These are phyloP conservation scores for Xiphophorus maculatus DNA, from an alignment of 2,113 vertebrate genomes.

Conservation along the genomic window DNA sequence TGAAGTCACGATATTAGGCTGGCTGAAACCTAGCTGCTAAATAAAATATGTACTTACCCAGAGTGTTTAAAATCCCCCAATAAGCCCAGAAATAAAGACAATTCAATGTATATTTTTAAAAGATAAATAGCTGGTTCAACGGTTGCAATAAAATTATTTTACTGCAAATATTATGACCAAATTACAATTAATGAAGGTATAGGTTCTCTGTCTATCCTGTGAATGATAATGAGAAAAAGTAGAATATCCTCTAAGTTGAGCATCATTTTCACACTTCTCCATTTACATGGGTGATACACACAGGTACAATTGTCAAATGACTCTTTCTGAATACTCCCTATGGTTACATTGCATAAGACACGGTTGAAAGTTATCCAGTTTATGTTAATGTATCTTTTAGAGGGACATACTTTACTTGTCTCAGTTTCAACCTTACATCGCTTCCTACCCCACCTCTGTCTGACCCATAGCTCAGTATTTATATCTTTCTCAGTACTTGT, in stretches of 20 bases:
- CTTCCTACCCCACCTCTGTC: constrained; percentile 3
- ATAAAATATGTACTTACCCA: too few relatives aligned
- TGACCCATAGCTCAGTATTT: constrained; percentile 3
- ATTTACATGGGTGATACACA: neutral
- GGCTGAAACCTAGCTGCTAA: too few relatives aligned
- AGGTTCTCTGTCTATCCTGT: too few relatives aligned
- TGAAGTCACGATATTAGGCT: too few relatives aligned
- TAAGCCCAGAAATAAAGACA: too few relatives aligned
- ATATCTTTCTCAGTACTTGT: constrained; percentile 7
- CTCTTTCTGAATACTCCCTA: neutral
- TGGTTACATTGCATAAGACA: neutral
- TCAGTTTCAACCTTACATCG: constrained; percentile 21
- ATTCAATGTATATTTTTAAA: too few relatives aligned
- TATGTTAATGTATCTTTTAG: neutral
- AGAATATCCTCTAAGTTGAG: too few relatives aligned
- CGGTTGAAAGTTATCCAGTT: neutral
- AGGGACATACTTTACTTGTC: neutral
- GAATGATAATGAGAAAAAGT: too few relatives aligned
- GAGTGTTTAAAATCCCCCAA: too few relatives aligned
- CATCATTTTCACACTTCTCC: neutral
- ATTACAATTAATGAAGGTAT: too few relatives aligned
- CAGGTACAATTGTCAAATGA: neutral
- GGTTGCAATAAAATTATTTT: too few relatives aligned
- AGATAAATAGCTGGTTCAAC: too few relatives aligned
- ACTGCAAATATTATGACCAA: neutral